phyloP scores from a whole-genome alignment of 2,113 vertebrate species.

The Eretmochelys imbricata region DNA sequence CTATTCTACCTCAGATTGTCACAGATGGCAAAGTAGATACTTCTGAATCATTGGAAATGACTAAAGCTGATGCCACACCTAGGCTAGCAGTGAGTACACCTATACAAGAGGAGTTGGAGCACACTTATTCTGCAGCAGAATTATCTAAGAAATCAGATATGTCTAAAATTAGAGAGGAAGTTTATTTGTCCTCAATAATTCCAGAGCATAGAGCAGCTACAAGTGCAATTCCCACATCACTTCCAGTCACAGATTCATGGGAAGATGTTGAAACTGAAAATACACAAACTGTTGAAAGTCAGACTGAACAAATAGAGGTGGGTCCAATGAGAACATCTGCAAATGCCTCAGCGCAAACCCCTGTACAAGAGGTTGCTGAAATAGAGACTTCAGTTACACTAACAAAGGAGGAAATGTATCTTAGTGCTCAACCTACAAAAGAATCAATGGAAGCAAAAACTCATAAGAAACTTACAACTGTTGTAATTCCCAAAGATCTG shows the following conservation, averaged over 20 bases:
- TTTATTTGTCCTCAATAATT: constrained; percentile 69
- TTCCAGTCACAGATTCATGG: constrained; percentile 41
- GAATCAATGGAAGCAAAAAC: constrained; percentile 73
- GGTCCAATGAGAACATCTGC: constrained; percentile 74
- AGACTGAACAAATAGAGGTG: constrained; percentile 82
- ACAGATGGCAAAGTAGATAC: constrained; percentile 32
- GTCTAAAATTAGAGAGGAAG: constrained; percentile 72
- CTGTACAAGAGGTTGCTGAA: constrained; percentile 50
- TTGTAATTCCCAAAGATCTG: constrained; percentile 63
- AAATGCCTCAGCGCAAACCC: constrained; percentile 53
- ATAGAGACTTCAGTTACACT: constrained; percentile 60
- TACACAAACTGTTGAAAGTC: constrained; percentile 62
- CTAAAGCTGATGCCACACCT: constrained; percentile 50
- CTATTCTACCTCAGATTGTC: constrained; percentile 70
- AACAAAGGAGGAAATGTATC: constrained; percentile 28
- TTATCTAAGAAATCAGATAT: constrained; percentile 66
- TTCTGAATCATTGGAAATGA: constrained; percentile 34
- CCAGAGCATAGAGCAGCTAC: constrained; percentile 63
- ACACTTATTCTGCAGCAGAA: constrained; percentile 63
- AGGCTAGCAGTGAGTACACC: constrained; percentile 35
- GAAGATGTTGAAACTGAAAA: constrained; percentile 52
- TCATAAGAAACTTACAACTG: constrained; percentile 65
- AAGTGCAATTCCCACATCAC: constrained; percentile 49
- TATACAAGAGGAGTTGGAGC: constrained; percentile 59
- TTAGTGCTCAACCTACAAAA: constrained; percentile 48